These are phyloP conservation scores for Macheiramphus alcinus DNA, from an alignment of 2,113 vertebrate species.

Conservation along the genomic window DNA sequence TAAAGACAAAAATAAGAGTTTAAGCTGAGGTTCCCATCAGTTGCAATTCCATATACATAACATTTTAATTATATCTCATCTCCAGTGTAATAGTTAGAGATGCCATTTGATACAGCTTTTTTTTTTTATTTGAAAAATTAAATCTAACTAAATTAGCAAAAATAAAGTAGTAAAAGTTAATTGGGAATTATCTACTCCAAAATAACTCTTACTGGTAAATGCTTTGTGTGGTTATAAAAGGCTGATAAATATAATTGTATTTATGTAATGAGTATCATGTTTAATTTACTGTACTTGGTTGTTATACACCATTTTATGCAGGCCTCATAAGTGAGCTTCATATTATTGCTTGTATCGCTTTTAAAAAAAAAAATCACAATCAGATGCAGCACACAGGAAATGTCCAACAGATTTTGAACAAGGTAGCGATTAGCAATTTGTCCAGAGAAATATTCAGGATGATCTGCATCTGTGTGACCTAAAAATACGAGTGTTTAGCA, in stretches of 20 bases:
- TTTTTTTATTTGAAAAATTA: slow-evolving; percentile 59
- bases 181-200: slow-evolving; percentile 66
- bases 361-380: background rate
- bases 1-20: slow-evolving; percentile 40
- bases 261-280: slow-evolving; percentile 67
- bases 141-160: slow-evolving; percentile 64
- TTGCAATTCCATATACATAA: slow-evolving; percentile 56
- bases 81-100: slow-evolving; percentile 55
- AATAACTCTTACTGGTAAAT: slow-evolving; percentile 64
- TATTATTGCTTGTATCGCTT: background rate
- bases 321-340: slow-evolving; percentile 13
- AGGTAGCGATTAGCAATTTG: background rate
- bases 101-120: slow-evolving; percentile 52
- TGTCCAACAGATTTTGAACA: background rate
- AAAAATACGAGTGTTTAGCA: background rate
- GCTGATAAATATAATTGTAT: slow-evolving; percentile 72
- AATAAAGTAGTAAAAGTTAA: slow-evolving; percentile 68
- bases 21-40: slow-evolving; percentile 46
- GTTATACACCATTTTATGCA: slow-evolving; percentile 44
- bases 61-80: slow-evolving; percentile 68
- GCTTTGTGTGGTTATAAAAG: slow-evolving; percentile 64
- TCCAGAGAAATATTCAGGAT: background rate
- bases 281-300: slow-evolving; percentile 66
- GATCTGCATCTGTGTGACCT: background rate
- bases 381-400: background rate